Base-by-base conservation (phyloP, 2,113 vertebrate species). In the Mystacornis crossleyi region DNA sequence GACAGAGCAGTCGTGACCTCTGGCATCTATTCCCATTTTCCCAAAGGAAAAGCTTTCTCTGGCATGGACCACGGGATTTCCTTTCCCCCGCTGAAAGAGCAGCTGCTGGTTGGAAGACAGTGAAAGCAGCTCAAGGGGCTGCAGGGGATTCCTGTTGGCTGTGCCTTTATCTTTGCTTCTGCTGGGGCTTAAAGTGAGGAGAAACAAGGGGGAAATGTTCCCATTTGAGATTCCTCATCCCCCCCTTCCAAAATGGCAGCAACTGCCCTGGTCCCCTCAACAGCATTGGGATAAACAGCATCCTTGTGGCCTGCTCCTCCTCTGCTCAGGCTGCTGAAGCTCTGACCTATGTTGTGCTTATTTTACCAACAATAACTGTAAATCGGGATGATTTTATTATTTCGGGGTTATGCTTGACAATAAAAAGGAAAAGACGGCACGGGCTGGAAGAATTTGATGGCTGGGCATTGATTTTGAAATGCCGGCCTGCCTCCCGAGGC, bases 301-400 rank as follows among this genome's bases (percentile, higher is more conserved):
- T 48, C 61, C 48, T 14, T 5, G 1, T 4, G 4, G 38, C 17
- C 89, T 58, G 73, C 66, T 81, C 57, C 33, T 85, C 40, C 13
- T 4, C 83, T 47, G 29, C 89, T 84, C 77, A n/a, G 29, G 47
- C 38, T 43, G 43, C 13, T 23, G 55, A 82, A 90, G 71, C 64
- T 60, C 42, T 9, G 57, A 57, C 66, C 50, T 13, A 6, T 2
- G 9, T 40, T 40, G 67, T 14, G 55, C 45, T 77, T 55, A 73
- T 80, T 91, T 81, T 47, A 92, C n/a, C 72, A 75, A 61, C 78
- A 73, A 10, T 33, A 85, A 90, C 65, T 48, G 54, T 55, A 92
- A 79, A 90, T 58, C 1, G 1, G n/a, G 79, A 70, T 24, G 23
- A 10, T 92, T 95, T 95, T 36, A 73, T 91, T 86, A 65, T 73